Conservation (phyloP, 2,888 invertebrate genomes). For the Timandra comae region DNA sequence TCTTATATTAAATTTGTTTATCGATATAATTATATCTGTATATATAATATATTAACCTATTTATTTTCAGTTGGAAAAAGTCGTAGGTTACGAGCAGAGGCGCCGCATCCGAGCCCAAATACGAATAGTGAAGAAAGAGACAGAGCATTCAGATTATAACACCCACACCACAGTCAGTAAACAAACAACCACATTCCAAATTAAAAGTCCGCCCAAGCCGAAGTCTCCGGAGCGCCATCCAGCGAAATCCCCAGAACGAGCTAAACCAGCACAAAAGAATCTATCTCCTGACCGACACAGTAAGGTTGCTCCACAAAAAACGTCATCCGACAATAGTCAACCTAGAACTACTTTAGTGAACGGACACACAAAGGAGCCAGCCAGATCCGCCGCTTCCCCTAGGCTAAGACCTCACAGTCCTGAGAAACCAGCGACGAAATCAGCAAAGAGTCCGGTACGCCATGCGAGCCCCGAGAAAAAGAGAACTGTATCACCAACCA, state of each 20-base stretch:
- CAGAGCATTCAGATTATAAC: conserved; percentile 44
- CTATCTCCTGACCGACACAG: conserved; percentile 40
- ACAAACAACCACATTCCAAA: conserved; percentile 26
- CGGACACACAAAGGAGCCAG: conserved; percentile 41
- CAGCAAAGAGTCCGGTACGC: conserved; percentile 41
- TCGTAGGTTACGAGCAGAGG: conserved; percentile 85
- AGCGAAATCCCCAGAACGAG: conserved; percentile 35
- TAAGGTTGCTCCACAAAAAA: conserved; percentile 29
- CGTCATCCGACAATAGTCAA: conserved; percentile 25
- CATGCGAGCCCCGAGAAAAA: conserved; percentile 62
- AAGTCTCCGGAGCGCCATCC: conserved; percentile 39
- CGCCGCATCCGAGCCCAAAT: conserved; percentile 87
- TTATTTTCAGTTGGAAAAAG: conserved; percentile 82
- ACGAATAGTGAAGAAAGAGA: conserved; percentile 81
- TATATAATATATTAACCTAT: no score
- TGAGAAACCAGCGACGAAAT: conserved; percentile 39
- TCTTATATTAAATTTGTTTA: no score
- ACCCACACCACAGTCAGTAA: conserved; percentile 38
- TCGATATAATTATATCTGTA: no score
- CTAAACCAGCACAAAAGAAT: conserved; percentile 32
- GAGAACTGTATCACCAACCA: conserved; percentile 53
- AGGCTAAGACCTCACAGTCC: conserved; percentile 45
- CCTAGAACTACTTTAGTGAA: conserved; percentile 30
- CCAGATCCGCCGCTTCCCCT: conserved; percentile 27
- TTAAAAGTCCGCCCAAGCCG: conserved; percentile 17